These are phyloP conservation scores for Dioctria rufipes DNA, from an alignment of 2,888 invertebrate genomes.

Conservation along the genomic window DNA sequence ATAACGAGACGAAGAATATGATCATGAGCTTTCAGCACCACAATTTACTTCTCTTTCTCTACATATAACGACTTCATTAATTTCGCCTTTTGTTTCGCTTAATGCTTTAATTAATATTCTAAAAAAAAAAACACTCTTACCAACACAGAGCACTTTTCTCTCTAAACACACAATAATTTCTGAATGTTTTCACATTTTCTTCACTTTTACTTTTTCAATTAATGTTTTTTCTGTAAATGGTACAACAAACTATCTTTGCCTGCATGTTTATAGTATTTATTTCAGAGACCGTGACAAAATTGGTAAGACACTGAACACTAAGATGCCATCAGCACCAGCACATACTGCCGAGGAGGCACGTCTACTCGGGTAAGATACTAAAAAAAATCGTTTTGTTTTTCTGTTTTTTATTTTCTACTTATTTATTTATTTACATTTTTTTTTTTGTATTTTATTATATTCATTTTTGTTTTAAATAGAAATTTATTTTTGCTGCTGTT, in stretches of 20 bases:
- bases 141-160: background rate
- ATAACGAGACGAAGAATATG: no score
- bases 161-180: slow-evolving; percentile 13
- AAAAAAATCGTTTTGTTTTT: slow-evolving; percentile 29
- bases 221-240: slow-evolving; percentile 62
- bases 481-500: slow-evolving; percentile 40
- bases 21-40: no score
- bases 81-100: background rate
- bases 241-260: slow-evolving; percentile 65
- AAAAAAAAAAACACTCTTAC: no score
- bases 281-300: slow-evolving; percentile 72
- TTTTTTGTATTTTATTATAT: slow-evolving; percentile 31
- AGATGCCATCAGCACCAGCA: slow-evolving; percentile 72
- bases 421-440: slow-evolving; percentile 34
- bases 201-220: slow-evolving; percentile 58
- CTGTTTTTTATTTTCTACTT: slow-evolving; percentile 43
- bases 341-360: slow-evolving; percentile 86
- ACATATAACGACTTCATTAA: background rate
- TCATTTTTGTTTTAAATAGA: slow-evolving; percentile 28
- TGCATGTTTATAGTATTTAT: slow-evolving; percentile 72
- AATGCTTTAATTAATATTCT: background rate
- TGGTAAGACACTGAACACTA: slow-evolving; percentile 71
- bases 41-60: background rate
- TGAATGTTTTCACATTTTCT: slow-evolving; percentile 56
- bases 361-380: slow-evolving; percentile 84